These are phyloP conservation scores for Ploceus nigricollis DNA, from an alignment of 2,113 vertebrate species.

Conservation along the genomic window DNA sequence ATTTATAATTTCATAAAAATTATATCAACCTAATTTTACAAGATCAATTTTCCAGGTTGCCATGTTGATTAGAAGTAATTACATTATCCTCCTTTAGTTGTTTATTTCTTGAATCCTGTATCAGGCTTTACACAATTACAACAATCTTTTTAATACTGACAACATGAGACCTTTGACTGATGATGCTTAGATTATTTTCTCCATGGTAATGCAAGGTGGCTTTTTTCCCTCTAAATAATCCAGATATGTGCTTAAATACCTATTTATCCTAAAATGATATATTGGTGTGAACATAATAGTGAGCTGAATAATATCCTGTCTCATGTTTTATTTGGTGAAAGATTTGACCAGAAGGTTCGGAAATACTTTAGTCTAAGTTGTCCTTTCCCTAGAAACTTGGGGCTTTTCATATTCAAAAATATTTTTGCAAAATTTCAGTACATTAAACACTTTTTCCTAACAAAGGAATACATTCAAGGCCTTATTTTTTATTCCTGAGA, in stretches of 20 bases:
- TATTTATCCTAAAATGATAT: background rate
- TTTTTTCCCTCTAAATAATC: background rate
- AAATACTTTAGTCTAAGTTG: background rate
- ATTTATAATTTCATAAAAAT: constrained; percentile 6
- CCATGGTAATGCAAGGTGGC: background rate
- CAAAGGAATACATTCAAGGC: background rate
- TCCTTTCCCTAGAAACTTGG: background rate
- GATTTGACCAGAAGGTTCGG: background rate
- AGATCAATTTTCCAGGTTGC: background rate
- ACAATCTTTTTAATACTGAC: background rate
- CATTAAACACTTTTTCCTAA: background rate
- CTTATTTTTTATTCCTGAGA: background rate
- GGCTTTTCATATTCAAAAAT: background rate
- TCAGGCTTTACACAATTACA: background rate
- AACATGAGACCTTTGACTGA: background rate
- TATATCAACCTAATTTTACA: background rate
- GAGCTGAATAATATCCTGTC: background rate
- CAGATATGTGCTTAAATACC: background rate
- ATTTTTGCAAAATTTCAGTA: background rate
- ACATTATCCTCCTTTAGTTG: background rate
- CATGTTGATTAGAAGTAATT: constrained; percentile 25
- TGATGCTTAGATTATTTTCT: background rate
- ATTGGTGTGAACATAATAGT: background rate
- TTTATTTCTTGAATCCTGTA: background rate
- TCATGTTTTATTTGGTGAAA: background rate